phyloP scores from a whole-genome alignment of 2,888 invertebrate genomes.

The Pediacus dermestoides region DNA sequence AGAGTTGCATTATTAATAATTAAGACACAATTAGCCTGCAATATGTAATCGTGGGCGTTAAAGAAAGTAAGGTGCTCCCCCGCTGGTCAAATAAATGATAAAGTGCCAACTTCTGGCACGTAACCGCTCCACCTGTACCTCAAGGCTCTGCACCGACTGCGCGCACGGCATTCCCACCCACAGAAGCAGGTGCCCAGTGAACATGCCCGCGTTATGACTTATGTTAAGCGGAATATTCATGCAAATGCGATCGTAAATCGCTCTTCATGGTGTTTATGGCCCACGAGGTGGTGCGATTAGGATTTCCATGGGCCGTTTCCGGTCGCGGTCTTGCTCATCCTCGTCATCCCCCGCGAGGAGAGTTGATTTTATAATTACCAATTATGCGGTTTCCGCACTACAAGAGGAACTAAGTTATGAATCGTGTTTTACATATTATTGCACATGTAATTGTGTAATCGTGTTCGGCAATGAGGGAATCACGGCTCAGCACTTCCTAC shows the following conservation, averaged over 20 bases:
- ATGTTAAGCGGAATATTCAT: constrained; percentile 26
- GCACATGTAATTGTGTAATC: constrained; percentile 39
- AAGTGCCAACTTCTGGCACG: constrained; percentile 24
- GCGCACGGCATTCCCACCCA: constrained; percentile 22
- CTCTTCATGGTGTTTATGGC: constrained; percentile 23
- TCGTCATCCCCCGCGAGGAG: too few relatives aligned
- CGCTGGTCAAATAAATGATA: constrained; percentile 22
- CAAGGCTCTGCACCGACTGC: constrained; percentile 19
- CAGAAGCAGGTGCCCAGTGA: constrained; percentile 22
- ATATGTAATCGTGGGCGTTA: constrained; percentile 24
- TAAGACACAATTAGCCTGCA: constrained; percentile 2
- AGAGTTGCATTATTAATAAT: too few relatives aligned
- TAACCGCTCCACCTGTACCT: constrained; percentile 30
- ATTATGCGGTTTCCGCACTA: constrained; percentile 26
- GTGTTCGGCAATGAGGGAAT: constrained; percentile 31
- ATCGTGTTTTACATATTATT: constrained; percentile 40
- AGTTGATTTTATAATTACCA: constrained; percentile 7
- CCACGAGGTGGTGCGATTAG: constrained; percentile 21
- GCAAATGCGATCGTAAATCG: constrained; percentile 29
- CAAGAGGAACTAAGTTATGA: constrained; percentile 38
- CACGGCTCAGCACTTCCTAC: constrained; percentile 29
- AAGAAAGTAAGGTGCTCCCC: constrained; percentile 17
- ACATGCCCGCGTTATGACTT: constrained; percentile 28
- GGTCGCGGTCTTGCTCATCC: constrained; percentile 11
- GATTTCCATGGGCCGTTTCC: constrained; percentile 25